phyloP scores from a whole-genome alignment of 1,140 invertebrate genomes.

The Sinonovacula constricta region DNA sequence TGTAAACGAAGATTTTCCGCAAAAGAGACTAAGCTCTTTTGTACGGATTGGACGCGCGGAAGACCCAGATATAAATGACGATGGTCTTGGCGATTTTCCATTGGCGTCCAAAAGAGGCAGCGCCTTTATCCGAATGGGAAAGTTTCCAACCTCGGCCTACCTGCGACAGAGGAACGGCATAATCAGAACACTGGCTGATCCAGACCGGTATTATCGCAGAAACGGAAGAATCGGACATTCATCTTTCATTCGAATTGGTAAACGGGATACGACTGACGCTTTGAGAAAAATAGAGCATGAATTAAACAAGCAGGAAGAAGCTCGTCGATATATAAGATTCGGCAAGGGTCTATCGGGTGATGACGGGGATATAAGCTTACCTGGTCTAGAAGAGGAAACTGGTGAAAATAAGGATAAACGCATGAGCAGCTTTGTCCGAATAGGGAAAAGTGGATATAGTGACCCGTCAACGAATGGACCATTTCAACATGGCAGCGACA shows the following conservation, averaged over 20 bases:
- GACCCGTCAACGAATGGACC: slow-evolving; percentile 1
- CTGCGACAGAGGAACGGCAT: background rate
- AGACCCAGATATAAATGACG: background rate
- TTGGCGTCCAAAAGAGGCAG: slow-evolving; percentile 3
- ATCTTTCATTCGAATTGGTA: slow-evolving; percentile 44
- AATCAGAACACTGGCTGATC: background rate
- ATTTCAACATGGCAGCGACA: slow-evolving; percentile 21
- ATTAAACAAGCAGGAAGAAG: background rate
- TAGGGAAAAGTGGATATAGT: slow-evolving; percentile 18
- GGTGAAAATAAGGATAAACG: slow-evolving; percentile 6
- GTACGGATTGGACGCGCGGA: slow-evolving; percentile 19
- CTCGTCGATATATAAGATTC: slow-evolving; percentile 9
- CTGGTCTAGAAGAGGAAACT: background rate
- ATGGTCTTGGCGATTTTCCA: background rate
- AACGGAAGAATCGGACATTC: slow-evolving; percentile 47
- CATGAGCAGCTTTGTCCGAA: slow-evolving; percentile 35
- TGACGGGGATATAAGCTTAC: background rate
- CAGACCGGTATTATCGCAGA: slow-evolving; percentile 23
- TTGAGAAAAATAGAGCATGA: background rate
- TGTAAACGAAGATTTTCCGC: background rate
- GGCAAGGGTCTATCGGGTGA: slow-evolving; percentile 25
- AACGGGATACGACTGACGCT: slow-evolving; percentile 43
- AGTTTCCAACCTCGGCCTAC: slow-evolving; percentile 36
- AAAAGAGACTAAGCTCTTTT: slow-evolving; percentile 23
- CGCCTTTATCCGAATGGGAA: slow-evolving; percentile 44